Conservation (phyloP, 2,113 vertebrate genomes). For the Aplodontia rufa region DNA sequence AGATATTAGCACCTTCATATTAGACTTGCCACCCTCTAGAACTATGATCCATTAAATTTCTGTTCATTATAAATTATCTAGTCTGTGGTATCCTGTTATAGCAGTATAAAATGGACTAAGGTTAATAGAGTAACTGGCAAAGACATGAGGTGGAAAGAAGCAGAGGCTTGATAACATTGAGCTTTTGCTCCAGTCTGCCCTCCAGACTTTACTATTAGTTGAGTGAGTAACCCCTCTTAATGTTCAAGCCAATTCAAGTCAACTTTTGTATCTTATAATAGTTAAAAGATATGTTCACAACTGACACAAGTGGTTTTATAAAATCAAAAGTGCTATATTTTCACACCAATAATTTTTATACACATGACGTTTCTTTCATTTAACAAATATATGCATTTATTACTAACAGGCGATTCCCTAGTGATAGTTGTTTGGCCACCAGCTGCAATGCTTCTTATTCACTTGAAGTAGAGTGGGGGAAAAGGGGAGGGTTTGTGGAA, state of each 20-base stretch:
- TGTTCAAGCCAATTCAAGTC: background rate
- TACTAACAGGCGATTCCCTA: background rate
- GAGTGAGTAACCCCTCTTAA: background rate
- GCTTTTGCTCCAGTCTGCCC: background rate
- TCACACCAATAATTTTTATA: conserved; percentile 9
- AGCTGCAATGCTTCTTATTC: background rate
- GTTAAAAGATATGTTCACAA: background rate
- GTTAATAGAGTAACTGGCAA: background rate
- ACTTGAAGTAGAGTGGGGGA: background rate
- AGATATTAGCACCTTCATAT: background rate
- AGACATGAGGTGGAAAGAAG: background rate
- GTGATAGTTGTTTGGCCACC: background rate
- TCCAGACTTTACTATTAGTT: background rate
- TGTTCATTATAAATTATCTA: background rate
- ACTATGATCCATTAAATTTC: background rate
- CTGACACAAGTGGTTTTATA: background rate
- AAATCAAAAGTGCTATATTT: conserved; percentile 9
- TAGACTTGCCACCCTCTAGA: background rate
- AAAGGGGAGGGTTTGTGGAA: background rate
- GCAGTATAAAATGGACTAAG: background rate
- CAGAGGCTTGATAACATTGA: background rate
- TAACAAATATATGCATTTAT: background rate
- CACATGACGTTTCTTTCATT: background rate
- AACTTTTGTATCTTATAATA: background rate
- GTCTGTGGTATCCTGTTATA: background rate